phyloP scores from a whole-genome alignment of 2,113 vertebrate genomes.

The Tragelaphus imberbis region DNA sequence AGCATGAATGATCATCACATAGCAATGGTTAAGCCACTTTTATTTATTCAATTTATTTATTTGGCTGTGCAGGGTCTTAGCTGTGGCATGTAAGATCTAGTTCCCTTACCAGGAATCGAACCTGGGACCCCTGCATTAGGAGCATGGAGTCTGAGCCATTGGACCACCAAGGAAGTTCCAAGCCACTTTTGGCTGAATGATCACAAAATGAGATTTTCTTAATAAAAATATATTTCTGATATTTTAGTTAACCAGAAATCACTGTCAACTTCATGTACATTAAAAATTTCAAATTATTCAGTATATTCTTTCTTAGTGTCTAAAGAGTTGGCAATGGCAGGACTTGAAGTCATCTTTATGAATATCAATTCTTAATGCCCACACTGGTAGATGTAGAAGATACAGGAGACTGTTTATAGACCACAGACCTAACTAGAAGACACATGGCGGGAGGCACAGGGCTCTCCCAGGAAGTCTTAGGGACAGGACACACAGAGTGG shows the following conservation, averaged over 20 bases:
- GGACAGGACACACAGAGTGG: neutral
- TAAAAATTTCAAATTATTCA: neutral
- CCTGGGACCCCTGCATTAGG: neutral
- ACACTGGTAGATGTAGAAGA: neutral
- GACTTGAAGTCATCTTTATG: neutral
- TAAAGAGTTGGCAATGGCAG: neutral
- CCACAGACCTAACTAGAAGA: neutral
- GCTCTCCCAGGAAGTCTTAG: neutral
- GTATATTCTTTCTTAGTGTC: neutral
- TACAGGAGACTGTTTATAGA: neutral
- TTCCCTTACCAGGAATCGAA: neutral
- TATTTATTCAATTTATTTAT: neutral
- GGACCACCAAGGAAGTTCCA: neutral
- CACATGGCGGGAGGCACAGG: neutral
- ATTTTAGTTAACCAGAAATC: neutral
- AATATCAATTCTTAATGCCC: neutral
- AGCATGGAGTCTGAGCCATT: neutral
- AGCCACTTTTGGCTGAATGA: neutral
- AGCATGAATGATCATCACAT: neutral
- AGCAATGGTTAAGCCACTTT: neutral
- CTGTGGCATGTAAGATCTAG: neutral
- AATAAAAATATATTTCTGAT: neutral
- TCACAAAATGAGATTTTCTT: neutral
- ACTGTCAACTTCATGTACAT: neutral
- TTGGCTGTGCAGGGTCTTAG: neutral